Base-by-base conservation (phyloP, 1,140 invertebrate genomes). In the Cyphomyrmex costatus region DNA sequence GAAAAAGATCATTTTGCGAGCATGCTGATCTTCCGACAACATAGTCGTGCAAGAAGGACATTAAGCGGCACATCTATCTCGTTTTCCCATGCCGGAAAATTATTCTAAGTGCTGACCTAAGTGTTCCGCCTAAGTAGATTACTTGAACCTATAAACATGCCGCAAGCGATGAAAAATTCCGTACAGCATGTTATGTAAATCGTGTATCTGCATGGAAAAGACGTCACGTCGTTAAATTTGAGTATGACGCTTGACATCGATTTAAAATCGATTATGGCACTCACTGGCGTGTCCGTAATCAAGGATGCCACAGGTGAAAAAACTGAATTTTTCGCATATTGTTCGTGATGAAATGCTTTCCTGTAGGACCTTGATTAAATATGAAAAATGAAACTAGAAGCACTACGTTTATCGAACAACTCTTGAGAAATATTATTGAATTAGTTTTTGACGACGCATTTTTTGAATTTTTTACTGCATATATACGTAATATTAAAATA, bases 161-260 rank as follows among this genome's bases (percentile, higher is more conserved):
- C 14, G 56, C 10, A n/a, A 14, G 30, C 58, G 83, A 73, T 73
- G 56, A 86, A 87, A 70, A 86, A 71, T 86, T 21, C 14, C 19
- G 46, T 27, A n/a, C 49, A 42, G 46, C n/a, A 53, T 51, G 51
- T 88, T 87, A 87, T 83, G 86, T 21, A 87, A 87, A 83, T 82
- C n/a, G 30, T 0, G 14, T 21, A 30, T 12, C 51, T 74, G 36
- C 53, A 21, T 42, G 66, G 46, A 42, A 53, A 42, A 70, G 10
- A 36, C 14, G 30, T 63, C 5, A n/a, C 51, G n/a, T 58, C 51
- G 27, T 83, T 83, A 68, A 51, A 12, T 76, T 76, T 5, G 7
- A 51, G 3, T 42, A 46, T 58, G 14, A 53, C 24, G 53, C n/a
- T 30, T 12, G 56, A 58, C 61, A 65, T 53, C 87, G 85, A 87